Conservation (phyloP, 2,797 vertebrate genomes). For the Cheirogaleus major region DNA sequence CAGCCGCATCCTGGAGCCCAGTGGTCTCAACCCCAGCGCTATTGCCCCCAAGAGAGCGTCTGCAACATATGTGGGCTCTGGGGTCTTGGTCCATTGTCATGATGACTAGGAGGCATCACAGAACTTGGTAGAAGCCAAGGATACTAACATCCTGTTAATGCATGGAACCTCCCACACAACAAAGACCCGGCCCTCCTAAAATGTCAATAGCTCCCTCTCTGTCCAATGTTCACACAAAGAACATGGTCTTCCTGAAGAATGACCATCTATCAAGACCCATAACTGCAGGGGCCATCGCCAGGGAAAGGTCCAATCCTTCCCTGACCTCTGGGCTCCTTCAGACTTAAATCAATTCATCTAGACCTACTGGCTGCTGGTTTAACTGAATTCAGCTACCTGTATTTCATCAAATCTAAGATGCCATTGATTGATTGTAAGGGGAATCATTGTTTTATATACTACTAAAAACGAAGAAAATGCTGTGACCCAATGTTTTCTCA, state of each 20-base stretch:
- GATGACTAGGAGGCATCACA: background rate
- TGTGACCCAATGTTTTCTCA: background rate
- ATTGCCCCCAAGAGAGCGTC: background rate
- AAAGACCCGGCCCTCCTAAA: background rate
- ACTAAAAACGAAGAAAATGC: background rate
- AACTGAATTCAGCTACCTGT: background rate
- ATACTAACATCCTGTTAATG: background rate
- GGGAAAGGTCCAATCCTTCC: background rate
- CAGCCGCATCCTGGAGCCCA: rapidly evolving
- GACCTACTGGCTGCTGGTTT: background rate
- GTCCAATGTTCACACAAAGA: background rate
- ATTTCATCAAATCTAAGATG: background rate
- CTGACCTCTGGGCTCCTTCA: background rate
- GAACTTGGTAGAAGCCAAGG: background rate
- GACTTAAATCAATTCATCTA: background rate
- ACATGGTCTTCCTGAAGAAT: background rate
- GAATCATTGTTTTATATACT: background rate
- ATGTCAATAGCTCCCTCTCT: background rate
- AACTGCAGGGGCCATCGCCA: background rate
- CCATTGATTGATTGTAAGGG: background rate
- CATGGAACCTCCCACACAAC: background rate
- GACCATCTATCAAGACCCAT: background rate
- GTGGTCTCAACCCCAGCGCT: background rate
- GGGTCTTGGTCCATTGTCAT: background rate
- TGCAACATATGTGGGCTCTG: background rate